Conservation (phyloP, 2,888 invertebrate species). For the Pachymerium ferrugineum region DNA sequence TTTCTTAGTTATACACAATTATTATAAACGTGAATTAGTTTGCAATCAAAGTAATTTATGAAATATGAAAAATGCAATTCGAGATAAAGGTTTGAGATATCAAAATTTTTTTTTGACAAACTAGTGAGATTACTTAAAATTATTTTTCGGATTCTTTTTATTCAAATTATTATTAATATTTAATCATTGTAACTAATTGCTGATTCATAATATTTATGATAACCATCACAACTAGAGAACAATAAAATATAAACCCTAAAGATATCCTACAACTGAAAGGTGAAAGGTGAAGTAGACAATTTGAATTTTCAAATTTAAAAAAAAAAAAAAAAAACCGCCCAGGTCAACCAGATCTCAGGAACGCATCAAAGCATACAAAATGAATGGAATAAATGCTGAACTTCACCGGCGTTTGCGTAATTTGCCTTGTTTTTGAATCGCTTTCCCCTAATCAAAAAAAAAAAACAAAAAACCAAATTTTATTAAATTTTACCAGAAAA, state of each 20-base stretch:
- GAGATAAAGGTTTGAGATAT: too few relatives aligned
- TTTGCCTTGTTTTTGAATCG: constrained; percentile 12
- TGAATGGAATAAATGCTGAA: not conserved
- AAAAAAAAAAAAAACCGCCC: not conserved
- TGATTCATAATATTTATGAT: not conserved
- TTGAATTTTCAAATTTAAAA: not conserved
- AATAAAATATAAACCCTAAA: not conserved
- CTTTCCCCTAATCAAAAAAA: not conserved
- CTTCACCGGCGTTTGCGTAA: not conserved
- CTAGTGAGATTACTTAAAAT: not conserved
- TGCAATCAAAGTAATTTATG: too few relatives aligned
- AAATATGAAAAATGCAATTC: too few relatives aligned
- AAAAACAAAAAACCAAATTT: not conserved
- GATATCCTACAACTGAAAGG: not conserved
- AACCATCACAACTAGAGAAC: not conserved
- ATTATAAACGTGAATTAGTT: too few relatives aligned
- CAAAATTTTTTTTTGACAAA: too few relatives aligned
- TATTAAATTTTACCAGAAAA: not conserved
- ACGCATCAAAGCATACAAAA: not conserved
- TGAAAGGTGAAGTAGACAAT: not conserved
- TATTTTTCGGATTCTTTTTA: not conserved
- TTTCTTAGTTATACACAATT: too few relatives aligned
- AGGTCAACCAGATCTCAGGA: not conserved
- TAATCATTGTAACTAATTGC: not conserved
- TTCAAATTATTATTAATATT: not conserved